Conservation (phyloP, 2,888 invertebrate species). For the Lutraria lutraria region DNA sequence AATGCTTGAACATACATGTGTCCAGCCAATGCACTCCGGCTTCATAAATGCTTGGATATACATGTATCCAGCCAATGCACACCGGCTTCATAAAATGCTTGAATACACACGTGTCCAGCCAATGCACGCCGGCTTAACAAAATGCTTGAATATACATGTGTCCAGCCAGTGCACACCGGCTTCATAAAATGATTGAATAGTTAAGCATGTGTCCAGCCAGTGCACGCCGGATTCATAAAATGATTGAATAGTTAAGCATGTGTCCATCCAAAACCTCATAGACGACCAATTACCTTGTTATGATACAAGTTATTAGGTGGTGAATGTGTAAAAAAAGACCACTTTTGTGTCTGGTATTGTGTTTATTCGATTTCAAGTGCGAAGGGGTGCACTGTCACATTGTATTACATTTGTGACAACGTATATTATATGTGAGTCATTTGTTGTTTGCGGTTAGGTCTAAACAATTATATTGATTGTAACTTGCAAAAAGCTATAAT, state of each 20-base stretch:
- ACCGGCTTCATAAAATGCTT: background rate
- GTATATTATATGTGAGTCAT: too few species aligned
- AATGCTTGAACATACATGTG: too few species aligned
- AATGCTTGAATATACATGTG: too few species aligned
- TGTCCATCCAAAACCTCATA: background rate
- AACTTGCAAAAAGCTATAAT: too few species aligned
- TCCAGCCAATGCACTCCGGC: background rate
- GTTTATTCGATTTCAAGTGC: background rate
- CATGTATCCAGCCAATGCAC: too few species aligned
- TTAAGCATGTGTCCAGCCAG: too few species aligned
- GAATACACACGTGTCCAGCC: too few species aligned
- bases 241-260: background rate
- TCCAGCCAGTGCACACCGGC: background rate
- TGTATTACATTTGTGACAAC: too few species aligned
- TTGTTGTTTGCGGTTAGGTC: too few species aligned
- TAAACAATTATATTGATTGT: too few species aligned
- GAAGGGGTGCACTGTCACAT: background rate
- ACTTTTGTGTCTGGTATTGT: background rate
- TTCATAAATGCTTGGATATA: background rate
- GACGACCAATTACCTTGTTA: background rate
- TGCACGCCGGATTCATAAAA: background rate
- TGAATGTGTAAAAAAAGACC: background rate
- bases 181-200: background rate
- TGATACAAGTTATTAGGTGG: background rate
- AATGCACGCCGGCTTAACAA: background rate